Evolutionary conservation across 2,888 invertebrate genomes (phyloP).

Genomic region (Meandrusa payeni): DNA sequence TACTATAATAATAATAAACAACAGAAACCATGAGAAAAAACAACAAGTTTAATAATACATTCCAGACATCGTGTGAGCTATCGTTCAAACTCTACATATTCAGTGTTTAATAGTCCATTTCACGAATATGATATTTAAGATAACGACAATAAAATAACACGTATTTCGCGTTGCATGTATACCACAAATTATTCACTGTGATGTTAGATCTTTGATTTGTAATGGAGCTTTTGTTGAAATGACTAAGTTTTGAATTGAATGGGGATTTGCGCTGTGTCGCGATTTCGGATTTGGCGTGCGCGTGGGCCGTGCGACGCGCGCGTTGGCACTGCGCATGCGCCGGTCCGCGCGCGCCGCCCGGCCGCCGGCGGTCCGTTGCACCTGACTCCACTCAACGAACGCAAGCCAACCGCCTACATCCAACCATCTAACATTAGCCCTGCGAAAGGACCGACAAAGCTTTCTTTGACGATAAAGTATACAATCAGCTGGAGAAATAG

Average conservation of each 20-base stretch:
- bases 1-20: conserved; percentile 1
- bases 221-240: conserved; percentile 1
- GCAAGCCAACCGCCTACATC: too few relatives aligned
- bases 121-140: conserved; percentile 19
- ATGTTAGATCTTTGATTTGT: background rate
- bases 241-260: conserved; percentile 6
- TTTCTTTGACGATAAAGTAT: too few relatives aligned
- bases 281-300: conserved; percentile 64
- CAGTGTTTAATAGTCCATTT: conserved; percentile 22
- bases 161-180: background rate
- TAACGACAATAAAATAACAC: background rate
- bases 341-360: conserved; percentile 26
- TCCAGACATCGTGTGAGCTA: conserved; percentile 18
- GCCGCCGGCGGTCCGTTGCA: conserved; percentile 57
- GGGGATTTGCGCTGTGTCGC: conserved; percentile 47
- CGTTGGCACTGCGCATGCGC: conserved; percentile 56
- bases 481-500: too few relatives aligned
- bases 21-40: conserved; percentile 6
- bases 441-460: too few relatives aligned
- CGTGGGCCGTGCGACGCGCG: conserved; percentile 69
- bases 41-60: conserved; percentile 5
- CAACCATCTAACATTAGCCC: too few relatives aligned
- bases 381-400: conserved; percentile 51
- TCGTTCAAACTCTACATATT: conserved; percentile 23
- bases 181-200: conserved; percentile 5